These are phyloP conservation scores for Thereva nobilitata DNA, from an alignment of 2,888 invertebrate genomes.

Conservation along the genomic window DNA sequence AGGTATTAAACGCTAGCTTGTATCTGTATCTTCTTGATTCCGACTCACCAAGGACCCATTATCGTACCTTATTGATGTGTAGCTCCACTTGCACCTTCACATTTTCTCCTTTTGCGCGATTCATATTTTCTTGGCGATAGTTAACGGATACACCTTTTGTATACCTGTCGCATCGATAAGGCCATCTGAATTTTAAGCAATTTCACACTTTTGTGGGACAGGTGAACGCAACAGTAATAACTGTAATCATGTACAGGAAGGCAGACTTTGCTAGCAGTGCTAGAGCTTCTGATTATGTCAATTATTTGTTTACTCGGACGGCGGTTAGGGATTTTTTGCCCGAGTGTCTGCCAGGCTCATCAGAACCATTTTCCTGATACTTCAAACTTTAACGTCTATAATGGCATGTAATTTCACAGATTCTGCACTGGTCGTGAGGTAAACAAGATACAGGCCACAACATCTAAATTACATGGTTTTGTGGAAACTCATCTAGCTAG, in stretches of 20 bases:
- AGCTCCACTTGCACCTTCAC: slow-evolving; percentile 20
- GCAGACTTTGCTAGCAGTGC: neutral
- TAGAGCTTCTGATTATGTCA: slow-evolving; percentile 34
- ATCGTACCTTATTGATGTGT: slow-evolving; percentile 35
- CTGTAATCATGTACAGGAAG: slow-evolving; percentile 32
- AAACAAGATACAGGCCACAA: slow-evolving; percentile 27
- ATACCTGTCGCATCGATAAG: slow-evolving; percentile 19
- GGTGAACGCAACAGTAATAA: slow-evolving; percentile 27
- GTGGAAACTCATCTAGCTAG: slow-evolving; percentile 25
- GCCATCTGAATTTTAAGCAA: slow-evolving; percentile 29
- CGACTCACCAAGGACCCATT: slow-evolving; percentile 20
- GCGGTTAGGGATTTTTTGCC: slow-evolving; percentile 16
- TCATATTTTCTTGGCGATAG: slow-evolving; percentile 23
- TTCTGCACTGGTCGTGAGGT: slow-evolving; percentile 27
- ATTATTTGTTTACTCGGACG: slow-evolving; percentile 28
- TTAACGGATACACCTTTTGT: neutral
- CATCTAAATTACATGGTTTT: slow-evolving; percentile 33
- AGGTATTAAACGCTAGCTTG: slow-evolving; percentile 51
- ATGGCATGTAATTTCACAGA: slow-evolving; percentile 32
- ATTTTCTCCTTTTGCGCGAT: neutral
- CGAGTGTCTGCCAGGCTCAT: slow-evolving; percentile 28
- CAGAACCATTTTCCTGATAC: slow-evolving; percentile 24
- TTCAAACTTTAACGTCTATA: slow-evolving; percentile 19
- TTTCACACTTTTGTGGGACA: slow-evolving; percentile 33
- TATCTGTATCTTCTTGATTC: slow-evolving; percentile 1